phyloP scores from a whole-genome alignment of 2,113 vertebrate species.

The Prinia subflava region DNA sequence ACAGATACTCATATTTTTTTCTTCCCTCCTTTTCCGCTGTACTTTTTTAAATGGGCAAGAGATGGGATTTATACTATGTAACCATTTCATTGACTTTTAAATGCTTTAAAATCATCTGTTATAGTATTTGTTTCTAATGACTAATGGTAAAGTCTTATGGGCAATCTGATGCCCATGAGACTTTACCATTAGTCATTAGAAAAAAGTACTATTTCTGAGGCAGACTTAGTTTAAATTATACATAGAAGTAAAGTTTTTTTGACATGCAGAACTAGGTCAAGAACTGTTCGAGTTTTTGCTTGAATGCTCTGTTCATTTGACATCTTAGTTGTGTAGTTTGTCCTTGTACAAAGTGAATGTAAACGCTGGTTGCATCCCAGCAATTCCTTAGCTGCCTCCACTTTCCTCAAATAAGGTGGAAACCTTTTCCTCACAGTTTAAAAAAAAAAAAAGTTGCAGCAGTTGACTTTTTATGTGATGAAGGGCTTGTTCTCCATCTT shows the following conservation, averaged over 20 bases:
- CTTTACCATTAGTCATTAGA: neutral
- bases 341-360: neutral
- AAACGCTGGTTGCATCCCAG: neutral
- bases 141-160: neutral
- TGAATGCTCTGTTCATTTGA: neutral
- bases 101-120: neutral
- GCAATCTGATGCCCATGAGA: neutral
- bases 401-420: neutral
- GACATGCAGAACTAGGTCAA: neutral
- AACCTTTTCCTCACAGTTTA: neutral
- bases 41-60: neutral
- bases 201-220: neutral
- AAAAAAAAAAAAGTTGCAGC: neutral
- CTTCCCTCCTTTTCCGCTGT: no score
- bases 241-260: neutral
- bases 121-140: neutral
- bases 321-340: neutral
- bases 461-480: neutral
- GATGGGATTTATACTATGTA: neutral
- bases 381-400: neutral
- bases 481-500: constrained; percentile 27
- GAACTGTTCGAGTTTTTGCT: neutral
- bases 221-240: neutral
- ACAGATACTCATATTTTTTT: neutral
- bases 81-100: neutral